Evolutionary conservation across 2,797 vertebrate genomes (phyloP), one percentile per base, ranked within the genome.

Genomic region (Poecilia gillii): DNA sequence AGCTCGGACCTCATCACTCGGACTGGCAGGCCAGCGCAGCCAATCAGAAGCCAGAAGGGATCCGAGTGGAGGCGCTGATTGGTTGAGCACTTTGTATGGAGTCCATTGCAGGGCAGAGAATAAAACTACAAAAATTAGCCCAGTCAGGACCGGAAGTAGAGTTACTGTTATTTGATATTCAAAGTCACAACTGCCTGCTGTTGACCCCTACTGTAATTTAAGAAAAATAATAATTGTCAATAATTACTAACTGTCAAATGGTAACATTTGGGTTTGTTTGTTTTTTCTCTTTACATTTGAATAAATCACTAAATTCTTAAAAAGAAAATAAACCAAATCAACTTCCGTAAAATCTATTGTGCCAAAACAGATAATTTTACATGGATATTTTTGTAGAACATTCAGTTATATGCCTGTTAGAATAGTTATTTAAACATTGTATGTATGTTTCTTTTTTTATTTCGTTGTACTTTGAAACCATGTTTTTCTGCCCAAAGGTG

Each of bases 41-140:
- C 93, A 95, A 95, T 94, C 88, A 84, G 66, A 8, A 72, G 51
- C 47, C 20, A 9, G 2, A 2, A 6, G 78, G 41, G 55, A 3
- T 6, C 16, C 6, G 1, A 23, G 1, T 0, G 11, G 31, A 83
- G 59, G n/a, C 78, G 0, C 12, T 72, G 80, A 81, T 90, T 84
- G 81, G 80, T 43, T 84, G 79, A 75, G 82, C 74, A 76, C 75
- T 80, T 79, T 76, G 81, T 85, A 92, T 85, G 81, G 87, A 91
- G 73, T 77, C 77, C 78, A 57, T 73, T 91, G 87, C 89, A 82
- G 88, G 90, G 91, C 89, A 93, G 83, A 9, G 23, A 2, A 53
- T 81, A 1, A 85, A 87, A 6, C 45, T 0, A 14, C 72, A 41
- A 51, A n/a, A 78, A 75, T 33, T 0, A 45, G 4, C 18, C 0